These are phyloP conservation scores for Adelosebastes latens DNA, from an alignment of 2,797 vertebrate species.

Conservation along the genomic window DNA sequence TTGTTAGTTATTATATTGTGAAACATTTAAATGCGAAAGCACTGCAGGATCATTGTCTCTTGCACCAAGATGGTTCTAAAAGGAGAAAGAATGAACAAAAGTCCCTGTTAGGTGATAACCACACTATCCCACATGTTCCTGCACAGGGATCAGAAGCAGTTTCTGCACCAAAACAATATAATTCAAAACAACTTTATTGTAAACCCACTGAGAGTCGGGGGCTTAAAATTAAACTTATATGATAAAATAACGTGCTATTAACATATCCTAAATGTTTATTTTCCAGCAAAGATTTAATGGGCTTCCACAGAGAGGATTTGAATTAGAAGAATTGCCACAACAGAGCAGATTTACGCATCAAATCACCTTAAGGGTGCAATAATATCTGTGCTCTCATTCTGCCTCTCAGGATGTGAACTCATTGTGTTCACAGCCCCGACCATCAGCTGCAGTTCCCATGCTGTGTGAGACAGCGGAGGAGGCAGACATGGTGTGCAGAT, in stretches of 20 bases:
- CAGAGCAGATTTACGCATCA: constrained; percentile 6
- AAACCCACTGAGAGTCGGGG: not conserved
- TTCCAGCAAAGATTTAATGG: constrained; percentile 1
- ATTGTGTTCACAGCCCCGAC: constrained; percentile 25
- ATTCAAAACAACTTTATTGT: constrained; percentile 2
- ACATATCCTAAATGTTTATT: constrained; percentile 9
- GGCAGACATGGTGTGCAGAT: constrained; percentile 47
- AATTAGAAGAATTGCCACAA: constrained; percentile 14
- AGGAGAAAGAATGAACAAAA: not conserved
- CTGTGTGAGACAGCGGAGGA: constrained; percentile 42
- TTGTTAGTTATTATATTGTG: not conserved
- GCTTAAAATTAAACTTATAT: not conserved
- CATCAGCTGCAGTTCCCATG: constrained; percentile 25
- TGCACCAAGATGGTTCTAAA: not conserved
- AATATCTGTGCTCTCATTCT: constrained; percentile 42
- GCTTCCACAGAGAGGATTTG: not conserved
- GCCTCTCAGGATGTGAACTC: constrained; percentile 23
- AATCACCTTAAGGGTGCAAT: constrained; percentile 36
- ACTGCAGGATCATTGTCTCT: not conserved
- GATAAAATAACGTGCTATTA: constrained; percentile 10
- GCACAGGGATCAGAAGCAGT: not conserved
- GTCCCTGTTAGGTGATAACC: not conserved
- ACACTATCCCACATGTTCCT: not conserved
- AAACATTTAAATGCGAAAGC: not conserved
- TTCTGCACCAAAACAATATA: not conserved